Conservation (phyloP, 30 jellyfish, hydroid and myxozoan species). For the Chrysaora quinquecirrha region DNA sequence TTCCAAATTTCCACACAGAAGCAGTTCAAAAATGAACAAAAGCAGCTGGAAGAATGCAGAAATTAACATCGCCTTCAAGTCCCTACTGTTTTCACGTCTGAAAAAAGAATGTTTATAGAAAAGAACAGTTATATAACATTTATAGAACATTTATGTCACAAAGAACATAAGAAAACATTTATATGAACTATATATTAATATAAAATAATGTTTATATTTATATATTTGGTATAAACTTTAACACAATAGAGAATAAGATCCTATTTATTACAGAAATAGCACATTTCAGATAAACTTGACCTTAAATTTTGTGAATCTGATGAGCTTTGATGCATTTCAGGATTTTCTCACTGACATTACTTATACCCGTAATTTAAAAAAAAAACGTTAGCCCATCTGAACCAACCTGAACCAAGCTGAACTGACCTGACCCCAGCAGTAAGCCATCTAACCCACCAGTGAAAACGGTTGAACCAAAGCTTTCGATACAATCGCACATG, state of each 20-base stretch:
- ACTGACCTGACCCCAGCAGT: no score
- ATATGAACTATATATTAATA: not conserved
- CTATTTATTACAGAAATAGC: not conserved
- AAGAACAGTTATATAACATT: not conserved
- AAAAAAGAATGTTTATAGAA: not conserved
- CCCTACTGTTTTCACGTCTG: constrained; percentile 89
- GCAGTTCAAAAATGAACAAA: constrained; percentile 81
- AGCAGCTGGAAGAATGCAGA: constrained; percentile 84
- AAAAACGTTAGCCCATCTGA: no score
- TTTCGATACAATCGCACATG: no score
- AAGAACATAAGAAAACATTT: not conserved
- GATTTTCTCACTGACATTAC: no score
- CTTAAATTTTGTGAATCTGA: no score
- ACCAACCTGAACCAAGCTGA: no score
- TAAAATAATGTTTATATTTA: not conserved
- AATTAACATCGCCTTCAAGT: constrained; percentile 93
- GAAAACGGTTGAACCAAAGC: no score
- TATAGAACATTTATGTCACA: not conserved
- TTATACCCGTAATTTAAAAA: no score
- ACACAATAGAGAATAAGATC: not conserved
- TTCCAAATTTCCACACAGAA: constrained; percentile 78
- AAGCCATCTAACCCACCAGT: no score
- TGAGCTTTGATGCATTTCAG: no score
- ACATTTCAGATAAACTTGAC: no score
- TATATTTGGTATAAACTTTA: not conserved